phyloP scores from a whole-genome alignment of 2,888 invertebrate genomes.

The Caenorhabditis uteleia region DNA sequence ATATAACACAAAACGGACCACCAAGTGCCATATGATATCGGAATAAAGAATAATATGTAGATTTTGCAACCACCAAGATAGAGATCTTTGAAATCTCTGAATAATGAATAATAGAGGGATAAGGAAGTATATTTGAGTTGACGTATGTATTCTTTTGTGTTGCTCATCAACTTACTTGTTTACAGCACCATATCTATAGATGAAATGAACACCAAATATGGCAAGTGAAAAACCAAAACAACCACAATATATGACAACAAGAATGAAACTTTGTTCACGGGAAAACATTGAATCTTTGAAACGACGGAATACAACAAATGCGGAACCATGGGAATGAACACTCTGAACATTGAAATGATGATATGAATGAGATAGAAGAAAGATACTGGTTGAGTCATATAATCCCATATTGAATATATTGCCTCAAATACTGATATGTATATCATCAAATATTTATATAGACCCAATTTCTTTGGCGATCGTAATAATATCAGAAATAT shows the following conservation, averaged over 20 bases:
- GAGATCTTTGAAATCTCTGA: slow-evolving; percentile 5
- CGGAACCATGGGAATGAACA: too few species aligned
- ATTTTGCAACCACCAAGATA: slow-evolving; percentile 14
- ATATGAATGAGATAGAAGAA: too few species aligned
- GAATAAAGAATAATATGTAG: slow-evolving; percentile 15
- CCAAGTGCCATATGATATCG: slow-evolving; percentile 19
- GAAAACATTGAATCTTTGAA: too few species aligned
- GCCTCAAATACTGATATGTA: slow-evolving; percentile 14
- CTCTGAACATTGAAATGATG: too few species aligned
- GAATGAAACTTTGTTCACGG: too few species aligned
- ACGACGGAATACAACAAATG: too few species aligned
- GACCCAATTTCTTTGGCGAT: slow-evolving; percentile 10
- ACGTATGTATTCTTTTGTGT: too few species aligned
- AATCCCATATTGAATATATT: slow-evolving; percentile 5
- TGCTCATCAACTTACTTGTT: slow-evolving; percentile 9
- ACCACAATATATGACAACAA: slow-evolving; percentile 25
- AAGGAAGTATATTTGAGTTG: too few species aligned
- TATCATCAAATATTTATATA: slow-evolving; percentile 19
- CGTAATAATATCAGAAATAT: background rate
- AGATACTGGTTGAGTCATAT: slow-evolving; percentile 5
- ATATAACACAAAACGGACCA: slow-evolving; percentile 26
- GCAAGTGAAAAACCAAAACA: slow-evolving; percentile 27
- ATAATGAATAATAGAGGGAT: background rate
- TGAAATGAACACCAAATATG: slow-evolving; percentile 24
- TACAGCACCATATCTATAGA: slow-evolving; percentile 27